Evolutionary conservation across 2,888 invertebrate genomes (phyloP).

Genomic region (Chirona hameri): DNA sequence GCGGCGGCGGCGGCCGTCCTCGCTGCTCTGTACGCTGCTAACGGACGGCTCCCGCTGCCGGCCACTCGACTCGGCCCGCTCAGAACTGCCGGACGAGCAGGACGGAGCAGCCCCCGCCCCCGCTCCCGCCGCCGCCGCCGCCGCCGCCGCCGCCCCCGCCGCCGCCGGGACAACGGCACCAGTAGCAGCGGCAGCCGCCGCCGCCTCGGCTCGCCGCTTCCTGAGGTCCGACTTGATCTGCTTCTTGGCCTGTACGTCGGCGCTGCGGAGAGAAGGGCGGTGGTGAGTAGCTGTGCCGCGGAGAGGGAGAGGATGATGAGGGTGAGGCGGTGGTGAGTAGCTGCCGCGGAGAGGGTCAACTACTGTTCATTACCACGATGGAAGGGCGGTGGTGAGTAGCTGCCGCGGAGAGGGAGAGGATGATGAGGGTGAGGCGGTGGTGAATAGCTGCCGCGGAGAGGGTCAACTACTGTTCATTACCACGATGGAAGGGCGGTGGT

Average conservation of each 20-base stretch:
- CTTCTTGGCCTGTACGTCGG: conserved; percentile 28
- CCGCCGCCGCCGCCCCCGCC: background rate
- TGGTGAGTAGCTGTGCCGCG: no score
- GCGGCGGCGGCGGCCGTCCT: background rate
- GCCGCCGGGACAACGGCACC: background rate
- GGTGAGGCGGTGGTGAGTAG: no score
- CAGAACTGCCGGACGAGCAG: no score
- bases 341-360: no score
- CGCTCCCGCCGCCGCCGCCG: background rate
- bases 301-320: no score
- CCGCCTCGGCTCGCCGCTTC: background rate
- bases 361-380: no score
- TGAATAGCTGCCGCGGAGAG: no score
- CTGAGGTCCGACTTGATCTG: conserved; percentile 25
- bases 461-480: no score
- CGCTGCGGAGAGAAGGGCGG: background rate
- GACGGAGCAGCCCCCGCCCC: background rate
- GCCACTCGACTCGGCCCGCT: background rate
- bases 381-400: no score
- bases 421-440: no score
- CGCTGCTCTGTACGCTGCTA: conserved; percentile 13
- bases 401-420: no score
- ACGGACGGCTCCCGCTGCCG: conserved; percentile 26
- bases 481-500: no score
- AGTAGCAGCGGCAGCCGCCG: background rate